Conservation (phyloP, 2,888 invertebrate genomes). For the Eumerus sabulonum region DNA sequence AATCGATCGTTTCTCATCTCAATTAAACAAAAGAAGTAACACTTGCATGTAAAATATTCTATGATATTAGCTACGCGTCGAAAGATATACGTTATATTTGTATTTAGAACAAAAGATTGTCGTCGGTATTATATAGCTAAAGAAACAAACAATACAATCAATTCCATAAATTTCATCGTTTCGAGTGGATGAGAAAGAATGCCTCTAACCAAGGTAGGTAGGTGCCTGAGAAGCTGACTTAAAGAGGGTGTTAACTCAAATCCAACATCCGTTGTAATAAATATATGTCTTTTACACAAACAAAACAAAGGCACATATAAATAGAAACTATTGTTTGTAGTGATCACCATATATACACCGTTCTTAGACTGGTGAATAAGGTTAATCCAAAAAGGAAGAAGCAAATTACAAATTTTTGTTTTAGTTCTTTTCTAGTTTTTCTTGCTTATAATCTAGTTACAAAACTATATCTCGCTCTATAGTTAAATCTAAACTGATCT, state of each 20-base stretch:
- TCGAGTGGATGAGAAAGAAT: constrained; percentile 26
- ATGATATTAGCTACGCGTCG: constrained; percentile 13
- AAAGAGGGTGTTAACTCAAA: constrained; percentile 38
- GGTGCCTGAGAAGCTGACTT: constrained; percentile 43
- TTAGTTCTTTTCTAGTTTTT: constrained; percentile 18
- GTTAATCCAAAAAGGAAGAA: constrained; percentile 40
- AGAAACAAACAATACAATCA: constrained; percentile 27
- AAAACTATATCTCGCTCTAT: constrained; percentile 61
- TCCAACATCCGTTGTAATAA: constrained; percentile 45
- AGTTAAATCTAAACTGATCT: constrained; percentile 42
- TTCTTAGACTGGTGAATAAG: constrained; percentile 23
- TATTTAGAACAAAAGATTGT: constrained; percentile 1
- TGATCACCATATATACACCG: constrained; percentile 27
- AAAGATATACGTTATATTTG: constrained; percentile 1
- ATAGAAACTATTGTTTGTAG: constrained; percentile 69
- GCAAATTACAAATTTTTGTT: constrained; percentile 20
- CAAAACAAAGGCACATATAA: constrained; percentile 69
- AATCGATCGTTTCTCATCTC: constrained; percentile 32
- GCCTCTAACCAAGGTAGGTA: not conserved
- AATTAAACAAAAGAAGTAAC: constrained; percentile 37
- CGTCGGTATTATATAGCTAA: not conserved
- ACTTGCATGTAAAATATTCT: not conserved
- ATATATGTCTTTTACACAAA: constrained; percentile 59
- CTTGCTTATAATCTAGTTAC: constrained; percentile 51
- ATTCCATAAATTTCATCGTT: constrained; percentile 30